phyloP scores from a whole-genome alignment of 2,797 vertebrate species.

The Sorex maritimensis region DNA sequence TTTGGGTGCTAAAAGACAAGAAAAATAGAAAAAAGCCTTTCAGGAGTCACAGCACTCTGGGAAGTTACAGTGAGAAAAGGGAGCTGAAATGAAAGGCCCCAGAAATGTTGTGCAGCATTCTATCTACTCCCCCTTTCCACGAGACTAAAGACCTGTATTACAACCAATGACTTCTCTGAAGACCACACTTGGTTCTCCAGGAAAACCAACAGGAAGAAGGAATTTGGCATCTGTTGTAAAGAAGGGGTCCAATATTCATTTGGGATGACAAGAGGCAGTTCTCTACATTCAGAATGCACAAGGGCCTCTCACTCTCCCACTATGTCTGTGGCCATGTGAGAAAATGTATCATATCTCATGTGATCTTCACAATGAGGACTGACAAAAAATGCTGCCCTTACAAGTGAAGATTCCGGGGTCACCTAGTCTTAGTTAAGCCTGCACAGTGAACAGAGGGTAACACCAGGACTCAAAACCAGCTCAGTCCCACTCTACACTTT shows the following conservation, averaged over 20 bases:
- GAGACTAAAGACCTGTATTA: neutral
- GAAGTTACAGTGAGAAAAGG: neutral
- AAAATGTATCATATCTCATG: neutral
- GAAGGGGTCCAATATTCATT: neutral
- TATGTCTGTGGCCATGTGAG: too few relatives aligned
- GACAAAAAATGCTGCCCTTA: neutral
- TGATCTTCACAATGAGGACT: neutral
- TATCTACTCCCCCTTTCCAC: neutral
- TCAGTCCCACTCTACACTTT: neutral
- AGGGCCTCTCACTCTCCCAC: neutral
- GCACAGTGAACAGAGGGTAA: neutral
- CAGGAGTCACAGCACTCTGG: neutral
- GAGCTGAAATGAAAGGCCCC: neutral
- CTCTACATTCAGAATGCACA: too few relatives aligned
- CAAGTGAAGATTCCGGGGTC: neutral
- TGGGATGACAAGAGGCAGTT: neutral
- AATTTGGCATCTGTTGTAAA: conserved; percentile 36
- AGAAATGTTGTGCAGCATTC: neutral
- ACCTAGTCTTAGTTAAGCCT: fast-evolving
- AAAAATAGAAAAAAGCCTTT: neutral
- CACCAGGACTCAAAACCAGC: neutral
- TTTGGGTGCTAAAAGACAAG: neutral
- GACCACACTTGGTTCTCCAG: neutral
- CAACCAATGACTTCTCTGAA: neutral
- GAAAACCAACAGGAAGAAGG: conserved; percentile 14